phyloP scores from a whole-genome alignment of 2,797 vertebrate genomes.

The Neomorphus geoffroyi region DNA sequence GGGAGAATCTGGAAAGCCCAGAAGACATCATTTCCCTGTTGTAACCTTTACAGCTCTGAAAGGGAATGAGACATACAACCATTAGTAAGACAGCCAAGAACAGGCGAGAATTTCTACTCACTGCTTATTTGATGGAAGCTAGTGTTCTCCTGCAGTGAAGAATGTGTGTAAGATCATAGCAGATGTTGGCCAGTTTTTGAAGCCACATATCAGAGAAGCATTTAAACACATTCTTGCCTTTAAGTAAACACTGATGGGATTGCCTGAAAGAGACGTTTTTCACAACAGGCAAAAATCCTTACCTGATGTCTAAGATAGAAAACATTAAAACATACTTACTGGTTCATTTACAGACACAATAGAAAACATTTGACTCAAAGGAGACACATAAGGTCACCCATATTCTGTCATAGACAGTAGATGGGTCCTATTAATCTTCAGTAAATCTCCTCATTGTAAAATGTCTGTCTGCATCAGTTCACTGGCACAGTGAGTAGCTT shows the following conservation, averaged over 20 bases:
- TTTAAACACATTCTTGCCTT: not conserved
- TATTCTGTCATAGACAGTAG: not conserved
- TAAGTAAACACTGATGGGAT: not conserved
- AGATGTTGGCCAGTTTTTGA: not conserved
- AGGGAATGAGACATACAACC: not conserved
- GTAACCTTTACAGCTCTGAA: not conserved
- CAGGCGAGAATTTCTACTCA: not conserved
- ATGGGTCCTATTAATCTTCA: not conserved
- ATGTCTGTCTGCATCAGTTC: constrained; percentile 44
- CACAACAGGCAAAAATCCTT: not conserved
- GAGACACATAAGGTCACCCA: not conserved
- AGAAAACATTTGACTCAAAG: not conserved
- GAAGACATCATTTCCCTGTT: not conserved
- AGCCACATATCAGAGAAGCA: not conserved
- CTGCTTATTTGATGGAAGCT: not conserved
- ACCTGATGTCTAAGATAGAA: not conserved
- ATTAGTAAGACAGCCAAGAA: not conserved
- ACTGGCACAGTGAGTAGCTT: constrained; percentile 31
- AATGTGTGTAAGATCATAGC: not conserved
- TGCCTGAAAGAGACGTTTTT: not conserved
- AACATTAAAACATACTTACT: not conserved
- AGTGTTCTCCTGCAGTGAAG: not conserved
- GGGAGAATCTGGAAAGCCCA: not conserved
- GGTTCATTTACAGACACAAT: not conserved
- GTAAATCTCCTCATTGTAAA: constrained; percentile 27